Evolutionary conservation across 2,888 invertebrate genomes (phyloP).

Genomic region (Aradus depressus): DNA sequence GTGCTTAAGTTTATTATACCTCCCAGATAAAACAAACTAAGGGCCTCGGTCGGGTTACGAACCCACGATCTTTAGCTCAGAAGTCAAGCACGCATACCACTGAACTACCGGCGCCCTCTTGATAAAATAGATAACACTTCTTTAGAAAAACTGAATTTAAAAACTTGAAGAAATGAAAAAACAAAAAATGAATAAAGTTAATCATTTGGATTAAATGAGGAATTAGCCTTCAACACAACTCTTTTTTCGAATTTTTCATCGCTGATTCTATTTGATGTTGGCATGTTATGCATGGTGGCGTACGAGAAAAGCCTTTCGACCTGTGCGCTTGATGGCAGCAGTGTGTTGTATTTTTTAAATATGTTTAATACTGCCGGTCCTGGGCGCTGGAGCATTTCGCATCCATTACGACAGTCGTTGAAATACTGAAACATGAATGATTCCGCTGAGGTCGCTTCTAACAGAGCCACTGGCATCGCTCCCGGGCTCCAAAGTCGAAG

Average conservation of each 20-base stretch:
- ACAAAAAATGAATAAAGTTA: no score
- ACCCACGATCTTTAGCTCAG: no score
- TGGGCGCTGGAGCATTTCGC: neutral
- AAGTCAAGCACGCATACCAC: no score
- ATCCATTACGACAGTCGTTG: neutral
- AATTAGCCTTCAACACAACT: constrained; percentile 9
- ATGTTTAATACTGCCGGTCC: neutral
- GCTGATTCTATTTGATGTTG: constrained; percentile 14
- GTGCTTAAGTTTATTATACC: no score
- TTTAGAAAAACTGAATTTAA: no score
- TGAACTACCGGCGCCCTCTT: no score
- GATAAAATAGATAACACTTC: no score
- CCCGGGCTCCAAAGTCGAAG: constrained; percentile 7
- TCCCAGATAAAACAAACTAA: no score
- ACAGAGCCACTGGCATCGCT: no score
- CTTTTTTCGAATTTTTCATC: constrained; percentile 13
- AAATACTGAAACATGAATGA: constrained; percentile 6
- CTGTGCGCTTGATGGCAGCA: constrained; percentile 9
- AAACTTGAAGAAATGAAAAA: no score
- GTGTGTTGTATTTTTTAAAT: constrained; percentile 7
- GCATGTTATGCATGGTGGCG: constrained; percentile 11
- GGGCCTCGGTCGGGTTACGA: no score
- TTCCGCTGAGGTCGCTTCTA: constrained; percentile 3
- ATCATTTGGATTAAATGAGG: no score
- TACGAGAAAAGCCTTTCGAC: constrained; percentile 16